Conservation (phyloP, 1,140 invertebrate genomes). For the Argopecten irradians region DNA sequence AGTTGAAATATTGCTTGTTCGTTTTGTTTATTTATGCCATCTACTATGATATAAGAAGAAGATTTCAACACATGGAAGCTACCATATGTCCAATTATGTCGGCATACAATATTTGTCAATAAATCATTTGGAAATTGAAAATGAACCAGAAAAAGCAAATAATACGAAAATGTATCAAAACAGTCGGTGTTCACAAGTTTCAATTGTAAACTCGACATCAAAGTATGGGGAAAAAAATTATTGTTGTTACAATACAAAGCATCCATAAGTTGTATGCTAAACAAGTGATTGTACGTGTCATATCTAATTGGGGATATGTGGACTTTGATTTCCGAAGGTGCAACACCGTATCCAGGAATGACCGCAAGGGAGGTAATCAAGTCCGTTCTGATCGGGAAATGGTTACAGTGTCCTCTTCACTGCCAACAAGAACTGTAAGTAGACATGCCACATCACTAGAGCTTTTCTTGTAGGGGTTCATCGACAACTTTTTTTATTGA, state of each 20-base stretch:
- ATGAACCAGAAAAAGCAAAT: too few relatives aligned
- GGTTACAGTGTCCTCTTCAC: constrained; percentile 60
- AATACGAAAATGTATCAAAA: too few relatives aligned
- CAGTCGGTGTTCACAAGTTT: too few relatives aligned
- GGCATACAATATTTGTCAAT: too few relatives aligned
- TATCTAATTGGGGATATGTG: not conserved
- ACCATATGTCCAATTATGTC: too few relatives aligned
- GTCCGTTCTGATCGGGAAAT: constrained; percentile 57
- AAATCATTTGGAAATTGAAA: too few relatives aligned
- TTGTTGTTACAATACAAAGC: not conserved
- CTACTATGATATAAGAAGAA: too few relatives aligned
- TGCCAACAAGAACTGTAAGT: constrained; percentile 66
- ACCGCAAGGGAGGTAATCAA: constrained; percentile 60
- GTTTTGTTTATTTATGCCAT: too few relatives aligned
- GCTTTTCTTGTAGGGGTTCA: not conserved
- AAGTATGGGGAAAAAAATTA: too few relatives aligned
- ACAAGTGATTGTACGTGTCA: not conserved
- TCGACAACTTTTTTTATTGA: not conserved
- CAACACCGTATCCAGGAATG: constrained; percentile 63
- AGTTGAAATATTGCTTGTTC: too few relatives aligned
- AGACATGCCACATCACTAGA: not conserved
- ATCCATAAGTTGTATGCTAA: not conserved
- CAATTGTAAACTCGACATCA: too few relatives aligned
- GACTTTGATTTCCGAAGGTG: constrained; percentile 53
- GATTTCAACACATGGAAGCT: too few relatives aligned